phyloP scores from a whole-genome alignment of 2,797 vertebrate species.

The Danio choprae region DNA sequence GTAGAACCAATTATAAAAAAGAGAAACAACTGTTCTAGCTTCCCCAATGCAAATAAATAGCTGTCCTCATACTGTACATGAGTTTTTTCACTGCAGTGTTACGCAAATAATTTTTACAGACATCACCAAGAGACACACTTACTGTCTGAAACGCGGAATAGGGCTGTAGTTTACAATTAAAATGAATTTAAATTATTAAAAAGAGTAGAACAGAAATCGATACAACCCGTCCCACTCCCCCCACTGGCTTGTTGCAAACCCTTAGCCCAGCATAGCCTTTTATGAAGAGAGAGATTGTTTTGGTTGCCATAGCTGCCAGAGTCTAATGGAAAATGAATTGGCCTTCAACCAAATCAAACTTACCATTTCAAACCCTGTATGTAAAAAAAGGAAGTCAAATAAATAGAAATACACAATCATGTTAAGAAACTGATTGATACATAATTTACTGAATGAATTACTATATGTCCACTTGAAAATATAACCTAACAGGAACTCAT shows the following conservation, averaged over 20 bases:
- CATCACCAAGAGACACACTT: neutral
- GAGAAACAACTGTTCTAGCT: too few relatives aligned
- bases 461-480: neutral
- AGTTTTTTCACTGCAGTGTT: too few relatives aligned
- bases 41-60: too few relatives aligned
- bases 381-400: neutral
- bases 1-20: too few relatives aligned
- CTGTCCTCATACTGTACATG: too few relatives aligned
- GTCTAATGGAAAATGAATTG: neutral
- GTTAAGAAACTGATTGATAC: neutral
- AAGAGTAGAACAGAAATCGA: neutral
- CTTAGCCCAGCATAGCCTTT: neutral
- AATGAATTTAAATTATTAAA: neutral
- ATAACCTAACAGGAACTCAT: neutral
- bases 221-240: neutral
- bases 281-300: neutral
- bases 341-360: neutral
- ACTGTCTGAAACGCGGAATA: neutral
- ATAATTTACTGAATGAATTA: slow-evolving; percentile 1
- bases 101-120: too few relatives aligned
- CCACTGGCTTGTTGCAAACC: neutral
- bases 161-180: neutral
- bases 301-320: neutral
- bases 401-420: neutral
- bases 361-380: too few relatives aligned